Evolutionary conservation across 2,888 invertebrate genomes (phyloP), one percentile per base, ranked within the genome.

Genomic region (Apodemia mormo): DNA sequence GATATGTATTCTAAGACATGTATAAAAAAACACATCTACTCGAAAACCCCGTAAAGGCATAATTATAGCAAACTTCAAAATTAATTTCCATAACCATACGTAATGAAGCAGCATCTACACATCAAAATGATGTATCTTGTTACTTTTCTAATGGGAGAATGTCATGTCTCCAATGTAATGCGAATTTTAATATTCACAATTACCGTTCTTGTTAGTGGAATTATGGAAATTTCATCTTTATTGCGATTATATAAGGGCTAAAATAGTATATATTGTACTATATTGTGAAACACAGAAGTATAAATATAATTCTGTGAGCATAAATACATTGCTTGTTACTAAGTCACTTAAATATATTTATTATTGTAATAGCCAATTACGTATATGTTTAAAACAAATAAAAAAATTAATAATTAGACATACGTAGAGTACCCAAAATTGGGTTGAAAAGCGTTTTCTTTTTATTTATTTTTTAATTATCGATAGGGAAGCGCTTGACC

Each of bases 331-430:
- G 67, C 73, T 82, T 82, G 87, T 87, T 90, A 90, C 90, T 87
- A 90, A 89, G 91, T 83, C 82, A 85, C 90, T 90, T 89, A 90
- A 89, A 82, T 14, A 30, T 58, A 12, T 61, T 61, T 33, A 30
- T 33, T 61, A 30, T 49, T 14, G 14, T 14, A 14, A 49, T 5
- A 49, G 12, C 49, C 5, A 1, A 49, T 49, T 49, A 49, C 49
- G 49, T 14, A 14, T 49, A 49, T 49, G 14, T 49, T 12, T 3
- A 45, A 4, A 45, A 45, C 2, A 45, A 45, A 45, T 12, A 12
- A 10, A 45, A 12, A 45, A 45, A 8, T 40, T 8, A 40, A 40
- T 7, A 7, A 40, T 40, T 7, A 40, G 40, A 40, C 7, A 40
- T 40, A 40, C 40, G 7, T 40, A 40, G 7, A 40, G 7, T 40